Base-by-base conservation (phyloP, 2,797 vertebrate species). In the Lates japonicus region DNA sequence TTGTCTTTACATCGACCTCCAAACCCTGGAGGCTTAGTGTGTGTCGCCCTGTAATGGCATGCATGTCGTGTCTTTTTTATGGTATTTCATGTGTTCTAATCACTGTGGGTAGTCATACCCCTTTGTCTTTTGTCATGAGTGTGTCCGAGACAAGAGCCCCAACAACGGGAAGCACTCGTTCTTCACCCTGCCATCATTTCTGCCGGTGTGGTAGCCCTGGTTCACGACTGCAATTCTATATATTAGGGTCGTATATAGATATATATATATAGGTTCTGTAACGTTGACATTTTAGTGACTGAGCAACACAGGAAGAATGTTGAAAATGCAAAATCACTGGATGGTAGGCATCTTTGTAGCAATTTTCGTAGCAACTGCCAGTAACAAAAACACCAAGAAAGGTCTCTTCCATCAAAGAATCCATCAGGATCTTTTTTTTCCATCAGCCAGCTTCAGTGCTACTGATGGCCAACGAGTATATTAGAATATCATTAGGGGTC, bases 41-140 rank as follows among this genome's bases (percentile, higher is more conserved):
- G 79, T 80, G 61, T 88, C 70, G 76, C 76, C 83, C 67, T 87
- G 84, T 91, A 86, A 80, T 68, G 81, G 82, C 85, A 79, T 74
- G 83, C 7, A 37, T 86, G 72, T 83, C 19, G 33, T 81, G 78
- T 85, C 49, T 61, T 58, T 83, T 63, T 71, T 76, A 71, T 86
- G 73, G n/a, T 88, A 60, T 74, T 87, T 65, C 66, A 55, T 81
- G 78, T 86, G 80, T 85, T 85, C 67, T 89, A 59, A 82, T 90
- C 75, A 87, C 85, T 92, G 86, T 76, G 72, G 84, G 72, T 84
- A 71, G 64, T 71, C 31, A 4, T 44, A 55, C 46, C 60, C 69
- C 54, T 72, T 65, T 16, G 73, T 85, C 74, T 73, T 75, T 69
- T 64, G 69, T 76, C 64, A n/a, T 62, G 44, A 70, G 52, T 78